Base-by-base conservation (phyloP, 2,113 vertebrate genomes). In the Phylloscopus trochiloides region DNA sequence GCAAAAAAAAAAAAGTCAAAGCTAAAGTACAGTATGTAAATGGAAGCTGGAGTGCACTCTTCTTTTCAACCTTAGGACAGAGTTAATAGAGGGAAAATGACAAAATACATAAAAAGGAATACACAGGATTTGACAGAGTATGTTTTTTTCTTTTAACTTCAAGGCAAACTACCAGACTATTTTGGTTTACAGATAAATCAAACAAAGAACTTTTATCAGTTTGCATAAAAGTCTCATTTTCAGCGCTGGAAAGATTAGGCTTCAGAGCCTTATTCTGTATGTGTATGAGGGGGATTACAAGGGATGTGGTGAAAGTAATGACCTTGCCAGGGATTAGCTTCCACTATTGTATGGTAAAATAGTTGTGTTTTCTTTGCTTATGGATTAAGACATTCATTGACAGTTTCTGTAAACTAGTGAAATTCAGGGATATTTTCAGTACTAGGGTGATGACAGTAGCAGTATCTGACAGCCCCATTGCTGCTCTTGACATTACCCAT, bases 1-100 rank as follows among this genome's bases (percentile, higher is more conserved):
- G 70, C 55, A 93, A 88, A 89, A 95, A 95, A 95, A 54, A 54
- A 95, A 83, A 92, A 97, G 88, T 68, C 84, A 63, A 89, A 90
- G 84, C 75, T 92, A 63, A 77, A 96, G 91, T 66, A 74, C 42
- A 87, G 88, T 96, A 98, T 97, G 91, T 90, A 97, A 97, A 98
- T 97, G 85, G 86, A 95, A 96, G 63, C 65, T 92, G 95, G 91
- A 93, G 77, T 92, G 66, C 68, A 67, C 58, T 90, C 81, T 62
- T 95, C 90, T 97, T 96, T 94, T 95, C 92, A 94, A 97, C 90
- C 78, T 91, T 91, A 90, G 94, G 90, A 97, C 95, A 96, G 72
- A 97, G 78, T 97, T 98, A 97, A 97, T 96, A 97, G 94, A 97
- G 78, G 90, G 58, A 83, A 98, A 97, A 98, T 96, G 85, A 97